Conservation (phyloP, 2,888 invertebrate genomes). For the Stegophylla sp. region DNA sequence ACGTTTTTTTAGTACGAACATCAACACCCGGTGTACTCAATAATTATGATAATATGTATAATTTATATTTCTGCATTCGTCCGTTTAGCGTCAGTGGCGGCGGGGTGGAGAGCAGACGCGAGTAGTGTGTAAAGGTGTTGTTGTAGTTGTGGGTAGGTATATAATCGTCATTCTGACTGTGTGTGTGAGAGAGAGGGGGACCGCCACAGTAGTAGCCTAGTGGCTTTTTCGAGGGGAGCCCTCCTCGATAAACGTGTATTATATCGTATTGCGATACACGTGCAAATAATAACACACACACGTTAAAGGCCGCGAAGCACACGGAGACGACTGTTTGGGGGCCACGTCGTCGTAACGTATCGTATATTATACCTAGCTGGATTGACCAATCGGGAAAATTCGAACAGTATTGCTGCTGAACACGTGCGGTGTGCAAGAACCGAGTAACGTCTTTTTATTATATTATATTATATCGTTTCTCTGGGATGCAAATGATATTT, state of each 20-base stretch:
- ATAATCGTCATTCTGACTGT: too few species aligned
- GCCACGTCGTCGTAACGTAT: too few species aligned
- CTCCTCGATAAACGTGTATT: too few species aligned
- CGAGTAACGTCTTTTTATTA: background rate
- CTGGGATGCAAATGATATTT: background rate
- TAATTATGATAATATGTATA: too few species aligned
- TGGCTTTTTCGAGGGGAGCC: conserved; percentile 24
- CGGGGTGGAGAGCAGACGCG: too few species aligned
- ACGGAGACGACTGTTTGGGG: background rate
- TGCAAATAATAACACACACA: background rate
- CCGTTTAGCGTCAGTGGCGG: too few species aligned
- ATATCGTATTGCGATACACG: background rate
- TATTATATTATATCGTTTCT: background rate
- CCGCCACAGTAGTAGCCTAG: background rate
- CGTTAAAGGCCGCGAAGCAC: conserved; percentile 1
- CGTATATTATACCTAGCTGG: background rate
- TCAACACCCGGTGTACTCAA: too few species aligned
- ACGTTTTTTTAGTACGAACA: too few species aligned
- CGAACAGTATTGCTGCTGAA: background rate
- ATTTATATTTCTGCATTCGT: too few species aligned
- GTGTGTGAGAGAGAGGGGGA: too few species aligned
- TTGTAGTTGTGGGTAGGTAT: too few species aligned
- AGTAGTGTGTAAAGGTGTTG: too few species aligned
- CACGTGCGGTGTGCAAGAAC: background rate
- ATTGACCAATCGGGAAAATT: background rate